Evolutionary conservation across 2,888 invertebrate species (phyloP).

Genomic region (Luperina testacea): DNA sequence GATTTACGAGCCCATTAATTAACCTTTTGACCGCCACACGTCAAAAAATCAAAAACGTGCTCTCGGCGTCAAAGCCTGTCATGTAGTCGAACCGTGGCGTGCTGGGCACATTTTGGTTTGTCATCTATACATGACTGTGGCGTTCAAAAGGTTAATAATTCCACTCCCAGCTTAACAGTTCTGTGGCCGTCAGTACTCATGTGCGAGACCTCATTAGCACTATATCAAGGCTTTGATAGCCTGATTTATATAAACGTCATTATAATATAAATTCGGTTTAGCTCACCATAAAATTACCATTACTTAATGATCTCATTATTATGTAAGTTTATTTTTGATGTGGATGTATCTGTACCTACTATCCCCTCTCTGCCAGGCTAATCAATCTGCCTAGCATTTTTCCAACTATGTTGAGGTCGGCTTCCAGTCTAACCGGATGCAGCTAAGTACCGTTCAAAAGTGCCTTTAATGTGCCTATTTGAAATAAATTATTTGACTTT

Average conservation of each 20-base stretch:
- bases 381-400: not conserved
- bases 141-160: not conserved
- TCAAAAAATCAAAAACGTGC: no score
- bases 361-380: no score
- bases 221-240: slow-evolving; percentile 29
- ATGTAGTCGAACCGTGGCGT: no score
- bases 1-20: not conserved
- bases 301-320: not conserved
- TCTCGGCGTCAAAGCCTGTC: no score
- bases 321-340: not conserved
- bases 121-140: no score
- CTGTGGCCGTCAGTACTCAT: slow-evolving; percentile 24
- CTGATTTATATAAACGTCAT: slow-evolving; percentile 22
- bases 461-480: no score
- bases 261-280: slow-evolving; percentile 18
- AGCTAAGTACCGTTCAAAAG: no score
- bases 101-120: no score
- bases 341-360: no score
- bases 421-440: not conserved
- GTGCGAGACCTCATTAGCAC: slow-evolving; percentile 52
- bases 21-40: no score
- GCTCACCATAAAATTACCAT: slow-evolving; percentile 11
- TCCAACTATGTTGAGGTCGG: not conserved
- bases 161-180: slow-evolving; percentile 17
- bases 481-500: no score